These are phyloP conservation scores for Ochotona princeps DNA, from an alignment of 2,113 vertebrate species.

Conservation along the genomic window DNA sequence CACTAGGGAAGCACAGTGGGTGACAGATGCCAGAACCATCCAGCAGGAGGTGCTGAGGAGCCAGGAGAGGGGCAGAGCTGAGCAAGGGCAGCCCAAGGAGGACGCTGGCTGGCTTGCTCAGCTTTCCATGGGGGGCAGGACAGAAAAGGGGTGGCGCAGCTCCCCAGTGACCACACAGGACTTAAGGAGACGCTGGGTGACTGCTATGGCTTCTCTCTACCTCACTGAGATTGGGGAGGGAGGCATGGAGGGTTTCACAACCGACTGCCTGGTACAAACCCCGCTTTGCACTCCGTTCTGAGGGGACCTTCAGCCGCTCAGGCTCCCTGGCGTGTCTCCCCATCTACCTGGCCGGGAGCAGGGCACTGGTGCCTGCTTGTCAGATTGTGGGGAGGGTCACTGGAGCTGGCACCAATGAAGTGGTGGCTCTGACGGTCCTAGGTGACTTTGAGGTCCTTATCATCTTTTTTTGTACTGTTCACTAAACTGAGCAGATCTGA, in stretches of 20 bases:
- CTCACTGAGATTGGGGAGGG: background rate
- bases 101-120: no score
- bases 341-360: background rate
- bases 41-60: fast-evolving
- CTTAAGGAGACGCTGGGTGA: background rate
- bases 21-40: background rate
- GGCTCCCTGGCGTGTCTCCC: background rate
- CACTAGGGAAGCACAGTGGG: background rate
- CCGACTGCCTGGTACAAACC: background rate
- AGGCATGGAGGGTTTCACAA: background rate
- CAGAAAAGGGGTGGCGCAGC: no score
- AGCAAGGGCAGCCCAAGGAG: background rate
- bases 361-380: background rate
- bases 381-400: background rate
- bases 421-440: background rate
- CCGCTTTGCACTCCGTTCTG: background rate
- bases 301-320: background rate
- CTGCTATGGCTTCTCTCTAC: background rate
- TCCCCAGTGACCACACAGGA: background rate
- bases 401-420: background rate
- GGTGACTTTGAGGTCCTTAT: background rate
- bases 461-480: background rate
- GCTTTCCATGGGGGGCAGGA: no score
- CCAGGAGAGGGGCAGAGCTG: no score
- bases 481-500: background rate